Conservation (phyloP, 2,888 invertebrate species). For the Allygus modestus region DNA sequence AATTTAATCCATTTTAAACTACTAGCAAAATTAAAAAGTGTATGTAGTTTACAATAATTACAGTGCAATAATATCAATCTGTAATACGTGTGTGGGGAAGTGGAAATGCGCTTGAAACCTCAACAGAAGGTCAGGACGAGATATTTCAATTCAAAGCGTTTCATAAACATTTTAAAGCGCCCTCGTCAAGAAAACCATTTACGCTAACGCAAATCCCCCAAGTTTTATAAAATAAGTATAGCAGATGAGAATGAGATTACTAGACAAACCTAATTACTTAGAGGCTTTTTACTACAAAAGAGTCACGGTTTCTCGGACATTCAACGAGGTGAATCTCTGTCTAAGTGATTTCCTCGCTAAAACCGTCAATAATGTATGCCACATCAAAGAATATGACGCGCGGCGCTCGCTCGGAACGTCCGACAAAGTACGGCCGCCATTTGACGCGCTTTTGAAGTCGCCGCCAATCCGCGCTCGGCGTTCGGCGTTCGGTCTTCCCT, state of each 20-base stretch:
- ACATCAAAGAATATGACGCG: constrained; percentile 58
- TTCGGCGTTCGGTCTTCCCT: too few species aligned
- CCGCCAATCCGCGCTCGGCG: constrained; percentile 59
- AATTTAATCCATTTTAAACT: too few species aligned
- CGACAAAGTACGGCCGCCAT: constrained; percentile 29
- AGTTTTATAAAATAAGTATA: constrained; percentile 12
- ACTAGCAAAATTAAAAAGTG: too few species aligned
- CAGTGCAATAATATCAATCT: too few species aligned
- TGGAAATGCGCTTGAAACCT: too few species aligned
- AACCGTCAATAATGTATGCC: constrained; percentile 49
- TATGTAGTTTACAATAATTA: too few species aligned
- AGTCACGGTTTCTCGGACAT: constrained; percentile 27
- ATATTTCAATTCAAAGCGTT: not conserved
- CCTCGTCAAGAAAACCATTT: not conserved
- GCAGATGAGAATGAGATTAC: not conserved
- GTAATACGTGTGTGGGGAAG: too few species aligned
- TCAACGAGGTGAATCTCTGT: constrained; percentile 32
- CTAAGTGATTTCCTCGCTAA: constrained; percentile 46
- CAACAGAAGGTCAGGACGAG: too few species aligned
- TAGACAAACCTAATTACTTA: constrained; percentile 13
- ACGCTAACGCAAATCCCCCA: not conserved
- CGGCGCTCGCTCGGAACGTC: constrained; percentile 13
- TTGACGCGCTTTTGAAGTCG: constrained; percentile 63
- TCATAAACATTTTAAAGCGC: not conserved
- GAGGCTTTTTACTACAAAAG: constrained; percentile 22